Conservation (phyloP, 1,140 invertebrate species). For the Camponotus vicinus region DNA sequence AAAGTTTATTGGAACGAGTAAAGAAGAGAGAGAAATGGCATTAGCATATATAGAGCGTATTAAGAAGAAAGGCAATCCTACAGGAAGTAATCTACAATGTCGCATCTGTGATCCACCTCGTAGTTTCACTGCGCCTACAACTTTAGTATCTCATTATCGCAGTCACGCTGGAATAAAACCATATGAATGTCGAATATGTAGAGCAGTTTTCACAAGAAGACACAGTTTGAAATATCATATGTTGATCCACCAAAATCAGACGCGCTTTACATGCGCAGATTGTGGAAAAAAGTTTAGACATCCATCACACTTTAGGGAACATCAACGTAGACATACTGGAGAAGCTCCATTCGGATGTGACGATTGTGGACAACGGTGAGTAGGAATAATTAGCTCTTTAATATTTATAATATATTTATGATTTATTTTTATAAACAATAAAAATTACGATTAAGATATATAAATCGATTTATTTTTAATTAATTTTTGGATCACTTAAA, state of each 20-base stretch:
- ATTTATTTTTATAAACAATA: constrained; percentile 5
- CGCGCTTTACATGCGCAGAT: constrained; percentile 88
- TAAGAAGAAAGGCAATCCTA: constrained; percentile 84
- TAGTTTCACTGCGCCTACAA: constrained; percentile 89
- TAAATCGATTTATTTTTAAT: background rate
- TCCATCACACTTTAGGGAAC: constrained; percentile 90
- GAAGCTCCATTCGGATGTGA: constrained; percentile 90
- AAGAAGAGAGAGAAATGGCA: constrained; percentile 86
- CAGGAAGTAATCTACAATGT: constrained; percentile 87
- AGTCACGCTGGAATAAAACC: constrained; percentile 91
- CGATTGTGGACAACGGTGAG: constrained; percentile 88
- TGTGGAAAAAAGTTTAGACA: constrained; percentile 90
- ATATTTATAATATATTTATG: constrained; percentile 17
- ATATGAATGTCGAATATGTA: constrained; percentile 89
- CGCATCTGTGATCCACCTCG: constrained; percentile 89
- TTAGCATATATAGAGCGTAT: constrained; percentile 85
- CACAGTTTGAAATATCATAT: constrained; percentile 91
- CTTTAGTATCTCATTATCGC: constrained; percentile 89
- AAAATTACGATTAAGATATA: background rate
- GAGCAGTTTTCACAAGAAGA: constrained; percentile 89
- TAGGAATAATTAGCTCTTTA: constrained; percentile 15
- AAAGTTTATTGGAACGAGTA: constrained; percentile 87
- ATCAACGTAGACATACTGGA: constrained; percentile 89
- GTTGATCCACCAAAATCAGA: constrained; percentile 90
- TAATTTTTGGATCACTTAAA: background rate